Percentiles rank a stretch among this genome's conserved stretches.
These are phyloP conservation scores for Aporophyla lueneburgensis DNA, from an alignment of 2,888 invertebrate species.

Conservation along the genomic window DNA sequence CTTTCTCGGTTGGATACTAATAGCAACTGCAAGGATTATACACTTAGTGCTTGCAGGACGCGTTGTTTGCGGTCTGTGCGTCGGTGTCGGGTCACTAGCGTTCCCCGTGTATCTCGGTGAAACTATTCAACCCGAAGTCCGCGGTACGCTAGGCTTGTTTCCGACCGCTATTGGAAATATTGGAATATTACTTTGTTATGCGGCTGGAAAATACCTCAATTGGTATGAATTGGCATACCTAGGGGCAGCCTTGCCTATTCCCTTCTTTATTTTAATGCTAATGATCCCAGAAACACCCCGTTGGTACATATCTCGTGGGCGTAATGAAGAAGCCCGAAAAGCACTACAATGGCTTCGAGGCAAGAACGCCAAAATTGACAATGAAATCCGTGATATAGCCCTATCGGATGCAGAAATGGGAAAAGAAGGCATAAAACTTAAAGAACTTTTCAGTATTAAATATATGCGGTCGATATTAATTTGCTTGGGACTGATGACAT, in stretches of 20 bases:
- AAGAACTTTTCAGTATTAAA: slow-evolving; percentile 93
- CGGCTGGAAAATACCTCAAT: slow-evolving; percentile 94
- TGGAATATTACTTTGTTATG: slow-evolving; percentile 95
- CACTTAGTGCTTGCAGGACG: slow-evolving; percentile 95
- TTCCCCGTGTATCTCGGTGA: slow-evolving; percentile 98
- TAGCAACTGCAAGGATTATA: slow-evolving; percentile 94
- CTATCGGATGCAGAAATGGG: slow-evolving; percentile 93
- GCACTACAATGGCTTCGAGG: slow-evolving; percentile 96
- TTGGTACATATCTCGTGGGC: slow-evolving; percentile 96
- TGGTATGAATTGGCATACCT: slow-evolving; percentile 96
- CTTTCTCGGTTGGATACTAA: slow-evolving; percentile 95
- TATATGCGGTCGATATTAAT: slow-evolving; percentile 95
- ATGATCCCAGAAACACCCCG: slow-evolving; percentile 98
- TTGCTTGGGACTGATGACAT: slow-evolving; percentile 97
- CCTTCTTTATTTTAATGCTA: slow-evolving; percentile 95
- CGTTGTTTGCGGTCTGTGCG: slow-evolving; percentile 96
- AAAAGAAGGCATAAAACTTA: slow-evolving; percentile 91
- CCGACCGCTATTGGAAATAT: slow-evolving; percentile 97
- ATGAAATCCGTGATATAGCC: slow-evolving; percentile 94
- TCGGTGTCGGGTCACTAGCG: slow-evolving; percentile 96
- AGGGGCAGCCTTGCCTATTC: slow-evolving; percentile 94
- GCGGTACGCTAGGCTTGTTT: slow-evolving; percentile 96
- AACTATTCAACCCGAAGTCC: slow-evolving; percentile 97
- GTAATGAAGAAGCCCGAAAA: slow-evolving; percentile 94
- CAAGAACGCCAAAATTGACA: slow-evolving; percentile 93